phyloP scores from a whole-genome alignment of 2,797 vertebrate species.

The Anolis apletophallus region DNA sequence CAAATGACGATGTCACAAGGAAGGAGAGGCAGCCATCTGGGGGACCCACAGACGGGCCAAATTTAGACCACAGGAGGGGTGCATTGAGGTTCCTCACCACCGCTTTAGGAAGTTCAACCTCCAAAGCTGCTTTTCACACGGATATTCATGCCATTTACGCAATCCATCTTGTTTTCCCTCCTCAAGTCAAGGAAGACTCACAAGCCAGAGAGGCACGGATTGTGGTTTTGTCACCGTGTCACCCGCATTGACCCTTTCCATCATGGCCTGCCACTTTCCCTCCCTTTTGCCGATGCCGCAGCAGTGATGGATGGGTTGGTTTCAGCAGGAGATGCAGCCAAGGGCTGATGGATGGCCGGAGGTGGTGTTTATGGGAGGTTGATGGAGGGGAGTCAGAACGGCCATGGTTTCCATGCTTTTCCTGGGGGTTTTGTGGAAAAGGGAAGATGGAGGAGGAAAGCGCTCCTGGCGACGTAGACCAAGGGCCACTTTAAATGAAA shows the following conservation, averaged over 20 bases:
- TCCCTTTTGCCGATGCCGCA: background rate
- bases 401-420: fast-evolving
- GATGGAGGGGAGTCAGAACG: background rate
- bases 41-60: too few relatives aligned
- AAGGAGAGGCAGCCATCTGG: too few relatives aligned
- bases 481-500: too few relatives aligned
- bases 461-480: too few relatives aligned
- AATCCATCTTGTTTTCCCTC: background rate
- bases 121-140: background rate
- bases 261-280: constrained; percentile 23
- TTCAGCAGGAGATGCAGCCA: background rate
- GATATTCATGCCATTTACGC: too few relatives aligned
- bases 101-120: background rate
- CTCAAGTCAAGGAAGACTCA: background rate
- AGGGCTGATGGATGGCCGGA: background rate
- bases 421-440: background rate
- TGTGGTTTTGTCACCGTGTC: constrained; percentile 31
- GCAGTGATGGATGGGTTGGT: constrained; percentile 23
- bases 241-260: constrained; percentile 11
- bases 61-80: too few relatives aligned
- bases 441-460: background rate
- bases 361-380: fast-evolving
- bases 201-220: constrained; percentile 23
- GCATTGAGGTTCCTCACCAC: too few relatives aligned
- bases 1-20: too few relatives aligned